Conservation (phyloP, 2,113 vertebrate species). For the Haemorhous mexicanus region DNA sequence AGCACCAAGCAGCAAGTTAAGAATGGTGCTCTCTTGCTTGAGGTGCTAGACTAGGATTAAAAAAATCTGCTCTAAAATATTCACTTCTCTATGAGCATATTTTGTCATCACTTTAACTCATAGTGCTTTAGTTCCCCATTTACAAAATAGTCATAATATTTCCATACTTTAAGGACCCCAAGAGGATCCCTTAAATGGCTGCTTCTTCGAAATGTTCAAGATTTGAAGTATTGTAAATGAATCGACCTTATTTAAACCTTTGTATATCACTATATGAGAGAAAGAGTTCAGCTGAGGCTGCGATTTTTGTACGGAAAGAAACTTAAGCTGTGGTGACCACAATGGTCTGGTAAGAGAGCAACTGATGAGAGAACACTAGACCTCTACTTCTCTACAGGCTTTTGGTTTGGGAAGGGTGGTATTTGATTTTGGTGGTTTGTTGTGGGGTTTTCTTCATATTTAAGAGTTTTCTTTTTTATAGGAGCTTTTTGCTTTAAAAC, state of each 20-base stretch:
- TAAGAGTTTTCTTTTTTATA: background rate
- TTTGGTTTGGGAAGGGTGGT: background rate
- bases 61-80: background rate
- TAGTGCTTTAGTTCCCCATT: background rate
- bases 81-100: background rate
- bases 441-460: background rate
- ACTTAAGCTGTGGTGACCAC: background rate
- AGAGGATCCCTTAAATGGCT: background rate
- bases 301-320: background rate
- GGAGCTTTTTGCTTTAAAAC: background rate
- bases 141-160: background rate
- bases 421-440: background rate
- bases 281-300: background rate
- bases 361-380: background rate
- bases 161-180: background rate
- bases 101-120: background rate
- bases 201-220: conserved; percentile 7
- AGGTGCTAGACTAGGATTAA: background rate
- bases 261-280: background rate
- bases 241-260: conserved; percentile 20
- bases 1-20: background rate
- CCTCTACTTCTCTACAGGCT: background rate
- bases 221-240: conserved; percentile 11
- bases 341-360: background rate
- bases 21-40: background rate